These are phyloP conservation scores for Sesamia inferens DNA, from an alignment of 2,888 invertebrate species.

Conservation along the genomic window DNA sequence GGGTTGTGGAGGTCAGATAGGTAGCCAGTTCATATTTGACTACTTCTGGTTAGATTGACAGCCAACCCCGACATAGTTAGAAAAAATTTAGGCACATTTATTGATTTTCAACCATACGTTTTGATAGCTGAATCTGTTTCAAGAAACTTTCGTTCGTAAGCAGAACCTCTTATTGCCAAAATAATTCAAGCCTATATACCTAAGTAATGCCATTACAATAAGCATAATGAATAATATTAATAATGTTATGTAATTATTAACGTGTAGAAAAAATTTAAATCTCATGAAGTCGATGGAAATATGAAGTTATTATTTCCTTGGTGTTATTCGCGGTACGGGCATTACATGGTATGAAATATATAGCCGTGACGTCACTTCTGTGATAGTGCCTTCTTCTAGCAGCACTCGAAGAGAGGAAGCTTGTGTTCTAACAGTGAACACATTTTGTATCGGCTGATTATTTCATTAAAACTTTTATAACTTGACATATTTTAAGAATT, in stretches of 20 bases:
- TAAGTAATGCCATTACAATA: too few relatives aligned
- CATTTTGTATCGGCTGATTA: too few relatives aligned
- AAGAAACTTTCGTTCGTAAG: background rate
- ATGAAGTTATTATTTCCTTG: background rate
- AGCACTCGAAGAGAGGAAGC: too few relatives aligned
- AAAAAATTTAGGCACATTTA: background rate
- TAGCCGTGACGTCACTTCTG: background rate
- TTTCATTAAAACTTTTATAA: background rate
- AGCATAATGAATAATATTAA: background rate
- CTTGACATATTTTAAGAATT: background rate
- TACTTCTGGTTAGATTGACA: background rate
- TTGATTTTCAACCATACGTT: background rate
- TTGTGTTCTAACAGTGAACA: too few relatives aligned
- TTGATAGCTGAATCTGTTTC: background rate
- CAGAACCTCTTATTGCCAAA: background rate
- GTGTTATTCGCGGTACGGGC: background rate
- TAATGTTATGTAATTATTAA: too few relatives aligned
- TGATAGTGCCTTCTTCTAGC: background rate
- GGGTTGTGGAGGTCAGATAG: too few relatives aligned
- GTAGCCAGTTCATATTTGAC: background rate
- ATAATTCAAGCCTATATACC: too few relatives aligned
- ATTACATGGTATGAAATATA: background rate
- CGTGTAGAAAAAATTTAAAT: background rate
- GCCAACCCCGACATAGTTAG: background rate
- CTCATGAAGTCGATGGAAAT: background rate